Evolutionary conservation across 2,113 vertebrate species (phyloP).

Genomic region (Pachycephala philippinensis): DNA sequence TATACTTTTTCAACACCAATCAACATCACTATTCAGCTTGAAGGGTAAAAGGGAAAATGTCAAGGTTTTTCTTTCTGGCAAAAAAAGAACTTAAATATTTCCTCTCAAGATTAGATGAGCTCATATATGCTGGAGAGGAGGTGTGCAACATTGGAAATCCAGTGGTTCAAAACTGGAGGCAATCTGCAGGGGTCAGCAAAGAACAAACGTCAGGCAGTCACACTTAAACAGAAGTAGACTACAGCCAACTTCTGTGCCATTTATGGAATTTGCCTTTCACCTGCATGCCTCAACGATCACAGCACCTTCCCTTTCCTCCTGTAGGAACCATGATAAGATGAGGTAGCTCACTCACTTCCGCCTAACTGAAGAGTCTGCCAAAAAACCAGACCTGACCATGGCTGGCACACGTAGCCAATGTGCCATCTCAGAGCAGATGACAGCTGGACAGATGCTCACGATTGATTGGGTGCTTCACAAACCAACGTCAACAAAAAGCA

Average conservation of each 20-base stretch:
- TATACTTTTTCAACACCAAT: background rate
- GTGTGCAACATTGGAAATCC: background rate
- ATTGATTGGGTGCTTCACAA: background rate
- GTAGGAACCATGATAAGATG: background rate
- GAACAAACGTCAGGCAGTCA: background rate
- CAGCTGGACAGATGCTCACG: background rate
- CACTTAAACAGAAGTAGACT: background rate
- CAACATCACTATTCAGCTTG: background rate
- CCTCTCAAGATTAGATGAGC: background rate
- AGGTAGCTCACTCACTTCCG: background rate
- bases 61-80: background rate
- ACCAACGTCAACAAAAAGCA: background rate
- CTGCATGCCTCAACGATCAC: background rate
- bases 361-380: background rate
- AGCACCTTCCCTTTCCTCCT: background rate
- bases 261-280: background rate
- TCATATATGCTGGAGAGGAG: background rate
- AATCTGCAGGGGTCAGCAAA: background rate
- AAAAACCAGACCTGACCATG: background rate
- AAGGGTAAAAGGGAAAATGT: background rate
- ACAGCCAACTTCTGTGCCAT: background rate
- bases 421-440: background rate
- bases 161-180: background rate
- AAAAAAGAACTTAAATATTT: background rate
- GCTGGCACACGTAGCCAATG: background rate